phyloP scores from a whole-genome alignment of 2,888 invertebrate genomes.

The Anagyrus pseudococci region DNA sequence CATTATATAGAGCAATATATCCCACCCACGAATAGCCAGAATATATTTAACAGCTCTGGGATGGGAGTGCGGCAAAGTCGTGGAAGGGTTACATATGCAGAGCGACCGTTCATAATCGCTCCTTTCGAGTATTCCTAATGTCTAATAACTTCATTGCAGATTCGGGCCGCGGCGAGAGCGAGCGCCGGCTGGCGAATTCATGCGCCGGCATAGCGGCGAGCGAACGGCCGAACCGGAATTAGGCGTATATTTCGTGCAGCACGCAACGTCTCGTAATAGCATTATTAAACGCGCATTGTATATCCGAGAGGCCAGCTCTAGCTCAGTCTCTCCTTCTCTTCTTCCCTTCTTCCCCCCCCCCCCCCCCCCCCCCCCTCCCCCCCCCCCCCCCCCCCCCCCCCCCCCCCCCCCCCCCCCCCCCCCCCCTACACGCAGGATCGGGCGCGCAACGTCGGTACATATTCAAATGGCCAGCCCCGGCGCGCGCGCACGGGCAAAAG shows the following conservation, averaged over 20 bases:
- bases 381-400: too few species aligned
- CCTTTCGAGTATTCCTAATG: slow-evolving; percentile 1
- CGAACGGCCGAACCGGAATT: slow-evolving; percentile 1
- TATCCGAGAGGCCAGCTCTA: not conserved
- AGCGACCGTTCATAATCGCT: not conserved
- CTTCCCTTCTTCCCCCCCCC: slow-evolving; percentile 21
- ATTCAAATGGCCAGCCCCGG: slow-evolving; percentile 19
- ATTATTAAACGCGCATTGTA: slow-evolving; percentile 31
- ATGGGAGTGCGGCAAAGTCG: too few species aligned
- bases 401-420: too few species aligned
- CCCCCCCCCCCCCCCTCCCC: too few species aligned
- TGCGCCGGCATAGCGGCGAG: not conserved
- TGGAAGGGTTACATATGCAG: too few species aligned
- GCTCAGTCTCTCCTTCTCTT: not conserved
- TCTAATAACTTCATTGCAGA: slow-evolving; percentile 7
- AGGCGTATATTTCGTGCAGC: slow-evolving; percentile 6
- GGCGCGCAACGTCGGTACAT: slow-evolving; percentile 3
- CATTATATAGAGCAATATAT: too few species aligned
- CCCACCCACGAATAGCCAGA: too few species aligned
- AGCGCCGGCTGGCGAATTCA: not conserved
- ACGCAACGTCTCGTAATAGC: slow-evolving; percentile 24
- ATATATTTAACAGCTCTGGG: too few species aligned
- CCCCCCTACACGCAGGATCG: too few species aligned
- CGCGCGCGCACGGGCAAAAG: too few species aligned
- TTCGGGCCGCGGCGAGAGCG: not conserved